Conservation (phyloP, 2,797 vertebrate species). For the Nannoperca australis region DNA sequence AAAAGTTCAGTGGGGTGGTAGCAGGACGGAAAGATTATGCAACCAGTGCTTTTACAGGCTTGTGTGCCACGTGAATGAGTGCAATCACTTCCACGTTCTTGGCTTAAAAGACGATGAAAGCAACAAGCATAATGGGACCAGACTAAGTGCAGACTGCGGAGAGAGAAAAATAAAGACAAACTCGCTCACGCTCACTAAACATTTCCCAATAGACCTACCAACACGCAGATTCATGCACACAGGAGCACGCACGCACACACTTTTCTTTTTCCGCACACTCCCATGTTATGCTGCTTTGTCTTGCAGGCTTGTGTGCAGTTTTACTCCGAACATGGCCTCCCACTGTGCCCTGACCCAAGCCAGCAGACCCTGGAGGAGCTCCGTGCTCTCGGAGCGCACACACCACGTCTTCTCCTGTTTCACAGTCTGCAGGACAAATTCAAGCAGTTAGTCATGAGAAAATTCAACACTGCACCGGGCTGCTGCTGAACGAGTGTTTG, state of each 20-base stretch:
- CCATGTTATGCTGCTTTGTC: constrained; percentile 58
- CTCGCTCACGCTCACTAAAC: constrained; percentile 41
- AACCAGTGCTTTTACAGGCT: constrained; percentile 59
- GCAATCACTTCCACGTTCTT: constrained; percentile 51
- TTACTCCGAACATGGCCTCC: constrained; percentile 95
- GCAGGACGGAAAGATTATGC: constrained; percentile 55
- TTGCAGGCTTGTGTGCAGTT: constrained; percentile 84
- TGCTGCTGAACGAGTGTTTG: not conserved
- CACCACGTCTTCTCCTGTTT: constrained; percentile 94
- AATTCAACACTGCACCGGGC: not conserved
- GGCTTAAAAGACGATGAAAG: constrained; percentile 46
- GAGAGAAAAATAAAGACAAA: constrained; percentile 55
- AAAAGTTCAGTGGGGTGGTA: constrained; percentile 39
- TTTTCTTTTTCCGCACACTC: not conserved
- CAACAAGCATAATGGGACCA: constrained; percentile 51
- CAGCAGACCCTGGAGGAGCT: constrained; percentile 88
- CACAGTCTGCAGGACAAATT: constrained; percentile 83
- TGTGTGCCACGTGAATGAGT: constrained; percentile 69
- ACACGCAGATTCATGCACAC: constrained; percentile 5
- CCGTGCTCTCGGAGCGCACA: constrained; percentile 86
- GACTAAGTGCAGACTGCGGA: constrained; percentile 52
- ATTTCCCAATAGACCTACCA: constrained; percentile 11
- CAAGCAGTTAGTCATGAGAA: constrained; percentile 5
- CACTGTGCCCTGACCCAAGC: constrained; percentile 92
- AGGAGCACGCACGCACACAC: constrained; percentile 5